Base-by-base conservation (phyloP, 2,888 invertebrate genomes). In the Erebia epiphron region DNA sequence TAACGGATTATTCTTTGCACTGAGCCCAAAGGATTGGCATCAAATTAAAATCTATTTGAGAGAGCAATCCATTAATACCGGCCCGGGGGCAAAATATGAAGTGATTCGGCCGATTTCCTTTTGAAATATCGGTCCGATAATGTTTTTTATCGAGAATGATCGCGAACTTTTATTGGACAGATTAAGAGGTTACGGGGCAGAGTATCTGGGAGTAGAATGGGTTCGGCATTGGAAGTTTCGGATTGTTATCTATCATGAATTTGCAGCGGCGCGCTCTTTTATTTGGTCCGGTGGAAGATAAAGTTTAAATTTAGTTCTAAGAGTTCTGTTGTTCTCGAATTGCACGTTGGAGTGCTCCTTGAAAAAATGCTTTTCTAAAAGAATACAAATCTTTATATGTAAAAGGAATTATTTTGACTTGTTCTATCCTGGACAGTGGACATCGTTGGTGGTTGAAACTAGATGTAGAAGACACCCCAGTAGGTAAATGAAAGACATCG, bases 161-260 rank as follows among this genome's bases (percentile, higher is more conserved):
- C 78, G 76, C 73, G 70, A 81, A 82, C 78, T 82, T 82, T 80
- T 82, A 83, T 83, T 81, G 79, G 81, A 76, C 79, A 81, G 81
- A 83, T 83, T 81, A 82, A 83, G 80, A 79, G 79, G 77, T 73
- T 75, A 74, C 52, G 72, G 62, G 69, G 67, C 64, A 43, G 64
- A 67, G 68, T 70, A 72, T 57, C 21, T 26, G 26, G 21, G 21
- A 21, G 56, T 57, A 50, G 70, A 73, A 70, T 68, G 60, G 69
- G 68, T 69, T 58, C 69, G 50, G 62, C 14, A 50, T 26, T 70
- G 60, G 67, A 72, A 72, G 60, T 73, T 74, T 50, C 26, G 50
- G 63, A 70, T 70, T 67, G 68, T 69, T 73, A 73, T 73, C 69
- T 58, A 66, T 73, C 67, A 63, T 49, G 57, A 63, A 70, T 70